phyloP scores from a whole-genome alignment of 2,888 invertebrate genomes.

The Brenthis hecate region DNA sequence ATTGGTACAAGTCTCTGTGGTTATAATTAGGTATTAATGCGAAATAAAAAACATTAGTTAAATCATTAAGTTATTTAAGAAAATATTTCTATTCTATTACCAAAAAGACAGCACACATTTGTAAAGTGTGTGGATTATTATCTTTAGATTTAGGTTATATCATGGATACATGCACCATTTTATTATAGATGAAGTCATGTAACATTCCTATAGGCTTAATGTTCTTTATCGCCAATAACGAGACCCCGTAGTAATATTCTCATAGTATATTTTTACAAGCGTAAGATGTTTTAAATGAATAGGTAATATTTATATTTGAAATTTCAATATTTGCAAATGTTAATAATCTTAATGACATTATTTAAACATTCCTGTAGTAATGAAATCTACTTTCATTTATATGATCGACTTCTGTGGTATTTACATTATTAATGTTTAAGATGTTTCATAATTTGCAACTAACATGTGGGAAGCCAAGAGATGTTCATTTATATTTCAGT shows the following conservation, averaged over 20 bases:
- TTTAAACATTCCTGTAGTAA: slow-evolving; percentile 15
- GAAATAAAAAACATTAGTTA: slow-evolving; percentile 21
- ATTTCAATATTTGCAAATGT: slow-evolving; percentile 8
- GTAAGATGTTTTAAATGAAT: slow-evolving; percentile 15
- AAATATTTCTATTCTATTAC: slow-evolving; percentile 41
- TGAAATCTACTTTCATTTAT: too few relatives aligned
- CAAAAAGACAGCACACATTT: slow-evolving; percentile 72
- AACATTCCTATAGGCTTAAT: slow-evolving; percentile 38
- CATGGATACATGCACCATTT: slow-evolving; percentile 29
- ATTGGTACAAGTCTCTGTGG: not conserved
- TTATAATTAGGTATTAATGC: slow-evolving; percentile 1
- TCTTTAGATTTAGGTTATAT: slow-evolving; percentile 34
- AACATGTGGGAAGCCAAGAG: slow-evolving; percentile 32
- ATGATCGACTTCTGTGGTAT: not conserved
- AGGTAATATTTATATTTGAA: slow-evolving; percentile 12
- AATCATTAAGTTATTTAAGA: slow-evolving; percentile 17
- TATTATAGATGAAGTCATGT: slow-evolving; percentile 29
- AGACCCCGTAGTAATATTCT: slow-evolving; percentile 27
- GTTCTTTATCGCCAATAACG: slow-evolving; percentile 21
- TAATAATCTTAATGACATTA: not conserved
- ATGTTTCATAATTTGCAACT: slow-evolving; percentile 30
- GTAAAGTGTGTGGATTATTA: slow-evolving; percentile 60
- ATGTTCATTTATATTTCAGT: slow-evolving; percentile 30
- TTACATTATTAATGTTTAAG: slow-evolving; percentile 14
- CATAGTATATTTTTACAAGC: slow-evolving; percentile 22